Evolutionary conservation across 2,888 invertebrate species (phyloP), one percentile per base, ranked within the genome.

Genomic region (Sceliomorpha sp.): DNA sequence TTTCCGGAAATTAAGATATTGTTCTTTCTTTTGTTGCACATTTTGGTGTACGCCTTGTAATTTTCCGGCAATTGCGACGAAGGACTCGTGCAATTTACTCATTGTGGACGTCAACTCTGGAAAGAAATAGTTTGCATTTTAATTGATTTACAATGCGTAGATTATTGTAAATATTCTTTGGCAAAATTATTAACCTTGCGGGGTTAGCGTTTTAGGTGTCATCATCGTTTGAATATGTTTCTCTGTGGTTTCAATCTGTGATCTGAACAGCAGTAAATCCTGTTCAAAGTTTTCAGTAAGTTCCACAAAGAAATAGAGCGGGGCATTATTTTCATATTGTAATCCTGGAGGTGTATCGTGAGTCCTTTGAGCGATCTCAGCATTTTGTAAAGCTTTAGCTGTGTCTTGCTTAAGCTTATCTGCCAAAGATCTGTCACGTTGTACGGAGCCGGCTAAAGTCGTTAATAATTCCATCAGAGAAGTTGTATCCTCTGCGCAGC

Each of bases 61-160:
- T 29, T 95, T 92, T 0, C 96, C 96, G n/a, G 97, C 97, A 58
- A 97, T 88, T 0, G 95, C 95, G 24, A 97, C 93, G 78, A 97
- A 92, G 1, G 95, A 94, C 84, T 96, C 96, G 85, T 97, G 95
- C 78, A 97, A 92, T 80, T 95, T 92, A 24, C 92, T 91, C 88
- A 97, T 93, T 10, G 96, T 94, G 51, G 93, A 89, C 6, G 94
- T 92, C 66, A 97, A 85, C 88, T 97, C 96, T 94, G 88, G 3
- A 89, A 88, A 42, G 8, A 64, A 56, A 34, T 32, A n/a, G n/a
- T n/a, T n/a, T n/a, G n/a, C n/a, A n/a, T n/a, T n/a, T n/a, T n/a
- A n/a, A n/a, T n/a, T n/a, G n/a, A n/a, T n/a, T n/a, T n/a, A n/a
- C n/a, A n/a, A n/a, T n/a, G n/a, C n/a, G n/a, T n/a, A n/a, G n/a